Evolutionary conservation across 2,113 vertebrate genomes (phyloP), one percentile per base, ranked within the genome.

Genomic region (Sminthopsis crassicaudata): DNA sequence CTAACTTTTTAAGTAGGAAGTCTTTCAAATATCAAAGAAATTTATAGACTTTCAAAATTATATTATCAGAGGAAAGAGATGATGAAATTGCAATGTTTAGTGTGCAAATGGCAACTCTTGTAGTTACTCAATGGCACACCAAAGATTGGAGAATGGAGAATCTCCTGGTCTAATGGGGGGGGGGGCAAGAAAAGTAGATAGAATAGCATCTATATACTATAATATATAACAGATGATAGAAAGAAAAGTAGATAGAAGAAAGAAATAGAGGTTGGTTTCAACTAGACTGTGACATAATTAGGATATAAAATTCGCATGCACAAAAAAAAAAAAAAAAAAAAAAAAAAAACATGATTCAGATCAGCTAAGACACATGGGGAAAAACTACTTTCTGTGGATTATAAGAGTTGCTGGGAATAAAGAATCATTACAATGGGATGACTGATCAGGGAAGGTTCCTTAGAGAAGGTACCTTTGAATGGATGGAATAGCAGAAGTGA

Each of bases 211-310:
- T 48, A 48, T 48, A 7, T 48, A 48, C 6, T 48, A 48, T 48
- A 48, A 48, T 48, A 48, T 7, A 48, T 48, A 48, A 48, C 48
- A 48, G 48, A 48, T 48, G 48, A 48, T 48, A 48, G 48, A 48
- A 48, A 6, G 48, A 48, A 48, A 48, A 48, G 46, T 2, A 48
- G 48, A 19, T 42, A 42, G 36, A 84, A 84, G 42, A 22, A n/a
- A 76, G n/a, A 84, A 42, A 42, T 23, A 42, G 6, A 84, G n/a
- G 16, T 84, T 84, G 36, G 36, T 23, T 91, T 46, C 36, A 11
- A 88, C 90, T 84, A 84, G 67, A 84, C 1, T 4, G n/a, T 1
- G 3, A 53, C 24, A 16, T 46, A 5, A 0, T 0, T 0, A 0
- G 67, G 36, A 93, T 53, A 51, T 52, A 42, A 7, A 25, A 27